Percentiles rank a stretch among this genome's conserved stretches.
Evolutionary conservation across 2,113 vertebrate species (phyloP).

Genomic region (Mesembrinibis cayennensis): DNA sequence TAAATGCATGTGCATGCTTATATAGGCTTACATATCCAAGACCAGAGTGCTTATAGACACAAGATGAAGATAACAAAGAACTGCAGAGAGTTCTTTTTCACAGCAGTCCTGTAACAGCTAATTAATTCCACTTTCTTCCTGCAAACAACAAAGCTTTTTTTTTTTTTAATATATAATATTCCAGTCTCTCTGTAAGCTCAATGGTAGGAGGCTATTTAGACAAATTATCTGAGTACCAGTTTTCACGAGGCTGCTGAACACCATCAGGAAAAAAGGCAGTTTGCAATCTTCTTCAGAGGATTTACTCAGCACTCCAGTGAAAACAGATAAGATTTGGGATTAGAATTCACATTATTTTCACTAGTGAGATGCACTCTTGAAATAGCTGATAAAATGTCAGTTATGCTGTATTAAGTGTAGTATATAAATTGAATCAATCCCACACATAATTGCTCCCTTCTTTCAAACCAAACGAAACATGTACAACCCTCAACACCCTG

Average conservation of each 20-base stretch:
- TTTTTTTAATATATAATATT: neutral
- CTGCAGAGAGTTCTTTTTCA: neutral
- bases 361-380: neutral
- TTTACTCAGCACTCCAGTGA: neutral
- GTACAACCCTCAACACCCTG: neutral
- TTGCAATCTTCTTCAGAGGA: neutral
- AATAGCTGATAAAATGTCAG: neutral
- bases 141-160: neutral
- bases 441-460: constrained; percentile 43
- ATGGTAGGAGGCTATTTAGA: neutral
- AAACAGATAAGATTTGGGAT: neutral
- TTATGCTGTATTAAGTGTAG: neutral
- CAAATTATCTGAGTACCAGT: neutral
- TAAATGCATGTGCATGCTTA: neutral
- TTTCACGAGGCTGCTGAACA: neutral
- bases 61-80: neutral
- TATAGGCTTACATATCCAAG: neutral
- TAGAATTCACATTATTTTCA: neutral
- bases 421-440: constrained; percentile 7
- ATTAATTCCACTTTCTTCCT: constrained; percentile 8
- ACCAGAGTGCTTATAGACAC: neutral
- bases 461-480: neutral
- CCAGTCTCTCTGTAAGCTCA: neutral
- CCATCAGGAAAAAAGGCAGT: neutral
- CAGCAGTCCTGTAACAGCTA: neutral